Evolutionary conservation across 2,888 invertebrate genomes (phyloP), one percentile per base, ranked within the genome.

Genomic region (Punctoribates punctum): DNA sequence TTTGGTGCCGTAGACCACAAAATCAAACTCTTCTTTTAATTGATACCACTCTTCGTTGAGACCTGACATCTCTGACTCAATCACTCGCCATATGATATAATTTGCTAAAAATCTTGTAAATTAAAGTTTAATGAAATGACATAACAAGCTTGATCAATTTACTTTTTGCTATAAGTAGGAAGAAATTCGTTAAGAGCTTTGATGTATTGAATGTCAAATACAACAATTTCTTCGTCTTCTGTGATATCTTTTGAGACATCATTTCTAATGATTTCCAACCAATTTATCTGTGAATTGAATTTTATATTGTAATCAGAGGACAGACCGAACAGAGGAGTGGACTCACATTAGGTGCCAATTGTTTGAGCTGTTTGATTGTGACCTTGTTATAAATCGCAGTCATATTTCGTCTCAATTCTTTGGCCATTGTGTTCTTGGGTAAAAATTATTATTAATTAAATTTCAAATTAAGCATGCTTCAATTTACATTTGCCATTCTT

Each of bases 1-100:
- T 46, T 80, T 90, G 17, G 38, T 25, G 0, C 94, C 94, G 9
- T 90, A 91, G 8, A 94, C 86, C 0, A 89, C 89, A 0, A 92
- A 91, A 73, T 90, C 90, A 84, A 92, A 94, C 48, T 89, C 88
- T 70, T 94, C 85, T 82, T 93, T 93, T 0, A 93, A 86, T 73
- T 90, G 89, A 5, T 94, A 88, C 78, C 79, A 80, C 9, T 76
- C 76, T 46, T 76, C 78, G 11, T 78, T 77, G n/a, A 80, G 46
- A 25, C 77, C 65, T 0, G 80, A 75, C 46, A 79, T 51, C 8
- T 79, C 77, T 38, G 78, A 78, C 4, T 75, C 75, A 15, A 83
- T 90, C 0, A 92, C 91, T 74, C 95, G 88, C 95, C 96, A 96
- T 89, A 95, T 89, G 80, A 93, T 89, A 83, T 96, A 96, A 86